Evolutionary conservation across 1,140 invertebrate genomes (phyloP), one percentile per base, ranked within the genome.

Genomic region (Pygmarrhopalites habei): DNA sequence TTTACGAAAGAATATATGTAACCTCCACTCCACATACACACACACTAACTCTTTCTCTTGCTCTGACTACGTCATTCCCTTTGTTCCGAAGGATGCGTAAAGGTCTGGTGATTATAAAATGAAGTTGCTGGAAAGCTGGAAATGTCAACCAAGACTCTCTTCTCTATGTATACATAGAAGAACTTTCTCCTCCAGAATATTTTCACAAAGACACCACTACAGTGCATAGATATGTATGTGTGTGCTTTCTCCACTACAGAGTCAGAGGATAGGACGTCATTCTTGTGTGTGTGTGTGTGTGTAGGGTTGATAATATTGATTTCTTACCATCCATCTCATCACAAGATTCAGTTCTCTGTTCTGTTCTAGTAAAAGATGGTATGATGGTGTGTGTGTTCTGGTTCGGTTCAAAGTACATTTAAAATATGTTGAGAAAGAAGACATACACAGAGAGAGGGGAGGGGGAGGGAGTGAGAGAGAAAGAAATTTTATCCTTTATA

Each of bases 61-160:
- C 17, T 10, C 35, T 10, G 7, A 39, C 35, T 10, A 10, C 7
- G 10, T 39, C 17, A 39, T 39, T 10, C 35, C 17, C 17, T 39
- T 10, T 39, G 35, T 39, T 39, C 7, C 10, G 35, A 39, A 39
- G 17, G 35, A 39, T 39, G 35, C 17, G 49, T 12, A 52, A 52
- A 52, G 49, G 49, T 52, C 49, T 28, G 25, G 3, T 28, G 49
- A 52, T 49, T 10, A 19, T 35, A 57, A 56, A 62, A 57, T 56
- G 28, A 39, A 62, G 52, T 57, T 62, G n/a, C n/a, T n/a, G n/a
- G n/a, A n/a, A n/a, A n/a, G 52, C 60, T 62, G 60, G 21, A 57
- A 62, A 62, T 62, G 60, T 62, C 60, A 62, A 52, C 49, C 21
- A 29, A 29, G 49, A 52, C 28, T 52, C 30, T n/a, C 28, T 17